Base-by-base conservation (phyloP, 2,888 invertebrate species). In the Drosophila atripex region DNA sequence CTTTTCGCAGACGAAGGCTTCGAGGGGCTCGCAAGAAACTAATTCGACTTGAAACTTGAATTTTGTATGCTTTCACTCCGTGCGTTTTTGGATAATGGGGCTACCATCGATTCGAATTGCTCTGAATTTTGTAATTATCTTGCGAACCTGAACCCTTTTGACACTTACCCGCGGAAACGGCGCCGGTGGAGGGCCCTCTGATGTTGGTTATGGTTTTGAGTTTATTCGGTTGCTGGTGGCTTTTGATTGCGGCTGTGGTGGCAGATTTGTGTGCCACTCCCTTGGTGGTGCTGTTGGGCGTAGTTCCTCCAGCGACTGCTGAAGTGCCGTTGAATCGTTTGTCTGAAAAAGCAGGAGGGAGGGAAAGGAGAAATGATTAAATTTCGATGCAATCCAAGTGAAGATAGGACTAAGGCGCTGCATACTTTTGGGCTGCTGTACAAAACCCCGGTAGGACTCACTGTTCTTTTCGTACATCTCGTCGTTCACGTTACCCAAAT, bases 141-240 rank as follows among this genome's bases (percentile, higher is more conserved):
- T 46, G 30, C 28, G 0, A 21, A 32, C 9, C 14, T 25, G 0
- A 21, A 32, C 9, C 14, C 21, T 52, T 41, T 63, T 38, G 35
- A 71, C 71, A 77, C 80, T 82, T 75, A 80, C 80, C 80, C 52
- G 83, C 75, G n/a, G 77, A 53, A 54, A 76, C 66, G 57, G 46
- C 55, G 1, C 39, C 50, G 46, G 58, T 71, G 25, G 72, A n/a
- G 51, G 39, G 38, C 56, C 39, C 69, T 39, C 77, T 80, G 55
- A 53, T 58, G 45, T 46, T 41, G 47, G 63, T 21, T 35, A 60
- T 54, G 30, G 50, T 57, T 38, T 52, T 70, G 21, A 30, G 74
- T 64, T 80, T 71, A 2, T 30, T 43, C 18, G 41, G 60, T 25
- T 55, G 56, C 41, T 47, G 65, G 23, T 25, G 64, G 16, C 66